These are phyloP conservation scores for Antechinus stuartii DNA, from an alignment of 2,113 vertebrate species.

Conservation along the genomic window DNA sequence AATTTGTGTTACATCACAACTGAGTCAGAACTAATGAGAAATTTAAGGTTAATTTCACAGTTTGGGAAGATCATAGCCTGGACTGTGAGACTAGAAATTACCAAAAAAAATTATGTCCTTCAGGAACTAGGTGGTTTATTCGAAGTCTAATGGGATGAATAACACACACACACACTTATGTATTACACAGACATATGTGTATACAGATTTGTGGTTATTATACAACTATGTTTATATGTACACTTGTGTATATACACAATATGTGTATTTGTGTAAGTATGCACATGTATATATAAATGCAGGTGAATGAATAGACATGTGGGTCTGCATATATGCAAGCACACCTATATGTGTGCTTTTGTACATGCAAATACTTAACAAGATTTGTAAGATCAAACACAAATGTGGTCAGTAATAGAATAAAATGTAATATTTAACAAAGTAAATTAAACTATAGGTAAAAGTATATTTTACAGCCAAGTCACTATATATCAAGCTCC, in stretches of 20 bases:
- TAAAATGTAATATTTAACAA: neutral
- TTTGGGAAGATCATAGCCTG: neutral
- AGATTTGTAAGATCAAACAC: neutral
- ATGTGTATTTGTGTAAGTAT: too few relatives aligned
- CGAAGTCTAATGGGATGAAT: neutral
- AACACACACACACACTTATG: too few relatives aligned
- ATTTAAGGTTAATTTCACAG: neutral
- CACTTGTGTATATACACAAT: neutral
- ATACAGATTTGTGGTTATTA: too few relatives aligned
- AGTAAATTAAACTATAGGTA: neutral
- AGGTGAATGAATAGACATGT: too few relatives aligned
- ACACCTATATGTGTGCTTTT: neutral
- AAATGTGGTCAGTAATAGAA: neutral
- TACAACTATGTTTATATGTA: too few relatives aligned
- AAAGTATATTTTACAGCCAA: neutral
- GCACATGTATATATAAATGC: too few relatives aligned
- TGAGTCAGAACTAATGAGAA: slow-evolving; percentile 1
- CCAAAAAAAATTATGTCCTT: neutral
- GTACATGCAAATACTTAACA: neutral
- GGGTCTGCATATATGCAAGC: neutral
- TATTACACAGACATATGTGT: too few relatives aligned
- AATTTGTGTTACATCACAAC: neutral
- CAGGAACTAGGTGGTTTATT: neutral
- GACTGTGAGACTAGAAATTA: neutral
- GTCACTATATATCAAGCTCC: neutral